Base-by-base conservation (phyloP, 1,140 invertebrate species). In the Cepaea nemoralis region DNA sequence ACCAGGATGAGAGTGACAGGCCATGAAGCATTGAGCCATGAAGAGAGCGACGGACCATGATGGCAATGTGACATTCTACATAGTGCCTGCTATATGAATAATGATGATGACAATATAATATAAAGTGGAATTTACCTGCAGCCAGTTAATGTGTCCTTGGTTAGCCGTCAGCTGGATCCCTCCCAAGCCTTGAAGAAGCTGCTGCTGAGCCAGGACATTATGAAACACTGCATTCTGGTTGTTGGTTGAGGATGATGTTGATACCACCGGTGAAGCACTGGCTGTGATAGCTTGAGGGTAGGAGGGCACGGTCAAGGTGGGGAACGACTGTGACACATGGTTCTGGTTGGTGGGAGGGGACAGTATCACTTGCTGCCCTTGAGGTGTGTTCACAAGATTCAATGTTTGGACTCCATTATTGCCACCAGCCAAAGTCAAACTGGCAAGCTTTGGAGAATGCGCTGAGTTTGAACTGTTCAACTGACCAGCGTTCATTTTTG, bases 251-350 rank as follows among this genome's bases (percentile, higher is more conserved):
- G 92, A 40, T 91, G 91, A 77, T 1, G 70, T 40, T 86, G 89
- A 33, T 87, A 91, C 27, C 86, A 87, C 66, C 90, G 87, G 66
- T 86, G 87, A n/a, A 63, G 88, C 85, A 91, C 92, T 81, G 87
- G 86, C 59, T 90, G 81, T 82, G 90, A 95, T 12, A 94, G 95
- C 85, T 87, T 85, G 80, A n/a, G 82, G 82, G 50, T 83, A 85
- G 8, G 81, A 83, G 5, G 81, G 50, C 0, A 83, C 81, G 27
- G 81, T 42, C 10, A 78, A 48, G 19, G 75, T 77, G 19, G 76
- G 67, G 1, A 77, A 37, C 12, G 42, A 70, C 39, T 81, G 71
- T 14, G 80, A 39, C 22, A 73, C 66, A n/a, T 76, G 74, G 42
- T 35, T 31, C n/a, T 77, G 75, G 22, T 77, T 70, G 1, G 66